phyloP scores from a whole-genome alignment of 2,113 vertebrate species.

The Castor canadensis region DNA sequence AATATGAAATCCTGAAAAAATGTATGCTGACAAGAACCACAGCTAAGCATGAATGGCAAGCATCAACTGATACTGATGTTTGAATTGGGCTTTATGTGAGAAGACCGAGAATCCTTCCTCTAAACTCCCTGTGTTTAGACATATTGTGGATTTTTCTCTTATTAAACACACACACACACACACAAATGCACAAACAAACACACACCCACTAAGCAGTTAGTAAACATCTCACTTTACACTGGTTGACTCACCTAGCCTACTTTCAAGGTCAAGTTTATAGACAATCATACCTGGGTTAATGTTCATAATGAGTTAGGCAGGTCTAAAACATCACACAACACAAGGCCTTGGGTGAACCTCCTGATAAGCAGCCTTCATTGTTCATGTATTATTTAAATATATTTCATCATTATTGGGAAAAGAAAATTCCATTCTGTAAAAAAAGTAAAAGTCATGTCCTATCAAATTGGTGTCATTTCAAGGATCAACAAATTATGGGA shows the following conservation, averaged over 20 bases:
- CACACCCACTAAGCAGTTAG: not conserved
- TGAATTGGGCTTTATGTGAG: not conserved
- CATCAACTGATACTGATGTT: conserved; percentile 11
- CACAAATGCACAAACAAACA: not conserved
- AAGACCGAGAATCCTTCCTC: not conserved
- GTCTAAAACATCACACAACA: not conserved
- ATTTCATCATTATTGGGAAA: not conserved
- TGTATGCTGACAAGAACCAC: not conserved
- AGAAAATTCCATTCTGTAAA: not conserved
- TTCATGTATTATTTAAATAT: not conserved
- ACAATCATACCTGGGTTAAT: not conserved
- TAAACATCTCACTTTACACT: conserved; percentile 10
- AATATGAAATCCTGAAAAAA: conserved; percentile 72
- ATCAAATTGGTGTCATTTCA: not conserved
- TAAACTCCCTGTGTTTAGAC: not conserved
- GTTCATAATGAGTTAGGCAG: not conserved
- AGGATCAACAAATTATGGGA: not conserved
- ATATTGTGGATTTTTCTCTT: not conserved
- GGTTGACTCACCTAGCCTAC: not conserved
- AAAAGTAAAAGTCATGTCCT: no score
- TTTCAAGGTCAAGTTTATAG: not conserved
- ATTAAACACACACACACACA: not conserved
- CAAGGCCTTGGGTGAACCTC: not conserved
- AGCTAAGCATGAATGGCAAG: conserved; percentile 52
- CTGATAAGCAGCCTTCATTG: not conserved